phyloP scores from a whole-genome alignment of 37 sponge, comb jelly and placozoan genomes.

The Axinella damicornis region DNA sequence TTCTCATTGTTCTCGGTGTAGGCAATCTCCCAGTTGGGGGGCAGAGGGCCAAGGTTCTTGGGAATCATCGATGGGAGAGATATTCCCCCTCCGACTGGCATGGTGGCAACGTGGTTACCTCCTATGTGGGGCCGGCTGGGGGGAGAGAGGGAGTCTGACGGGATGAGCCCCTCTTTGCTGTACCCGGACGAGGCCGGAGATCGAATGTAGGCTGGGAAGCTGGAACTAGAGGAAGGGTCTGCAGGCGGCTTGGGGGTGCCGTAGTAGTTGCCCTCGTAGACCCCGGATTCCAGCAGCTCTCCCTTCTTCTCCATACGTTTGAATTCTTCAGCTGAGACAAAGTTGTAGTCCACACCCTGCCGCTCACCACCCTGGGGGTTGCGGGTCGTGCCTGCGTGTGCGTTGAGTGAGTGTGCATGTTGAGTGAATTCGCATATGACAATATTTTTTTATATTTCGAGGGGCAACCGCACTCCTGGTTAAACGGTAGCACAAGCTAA shows the following conservation, averaged over 20 bases:
- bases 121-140: neutral
- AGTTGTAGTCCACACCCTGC: slow-evolving; percentile 92
- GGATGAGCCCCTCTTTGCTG: slow-evolving; percentile 48
- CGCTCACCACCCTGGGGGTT: slow-evolving; percentile 84
- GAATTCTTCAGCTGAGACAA: slow-evolving; percentile 90
- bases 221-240: slow-evolving; percentile 59
- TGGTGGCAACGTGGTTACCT: neutral
- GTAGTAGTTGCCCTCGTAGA: slow-evolving; percentile 87
- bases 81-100: neutral
- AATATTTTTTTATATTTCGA: neutral
- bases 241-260: slow-evolving; percentile 95
- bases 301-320: slow-evolving; percentile 81
- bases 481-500: no score
- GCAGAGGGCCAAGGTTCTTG: slow-evolving; percentile 90
- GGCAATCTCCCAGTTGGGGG: slow-evolving; percentile 95
- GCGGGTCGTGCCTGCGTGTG: slow-evolving; percentile 88
- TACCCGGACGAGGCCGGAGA: slow-evolving; percentile 61
- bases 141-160: slow-evolving; percentile 20
- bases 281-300: slow-evolving; percentile 91
- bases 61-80: neutral
- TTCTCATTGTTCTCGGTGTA: slow-evolving; percentile 95
- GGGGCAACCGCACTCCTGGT: no score
- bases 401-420: neutral
- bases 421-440: neutral
- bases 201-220: slow-evolving; percentile 53